Evolutionary conservation across 2,113 vertebrate species (phyloP), one percentile per base, ranked within the genome.

Genomic region (Ariopsis seemanni): DNA sequence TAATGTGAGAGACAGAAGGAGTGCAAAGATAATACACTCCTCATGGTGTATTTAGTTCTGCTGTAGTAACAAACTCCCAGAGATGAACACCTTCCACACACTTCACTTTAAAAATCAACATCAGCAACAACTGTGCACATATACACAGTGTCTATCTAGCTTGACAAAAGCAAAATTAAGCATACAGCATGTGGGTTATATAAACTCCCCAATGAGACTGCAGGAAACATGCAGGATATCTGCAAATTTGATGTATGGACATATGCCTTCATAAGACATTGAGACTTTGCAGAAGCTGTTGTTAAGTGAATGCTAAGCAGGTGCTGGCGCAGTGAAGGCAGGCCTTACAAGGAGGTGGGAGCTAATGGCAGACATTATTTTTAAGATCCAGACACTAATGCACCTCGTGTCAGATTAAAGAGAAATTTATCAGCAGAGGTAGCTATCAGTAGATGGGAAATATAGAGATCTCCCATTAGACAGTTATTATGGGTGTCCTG

Each of bases 401-500:
- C 85, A 87, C 86, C 86, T 65, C 48, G 85, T 87, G 88, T 90
- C 90, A 91, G 87, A 88, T 89, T 88, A 91, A 88, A 84, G 55
- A 85, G 83, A 90, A 87, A 91, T 91, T 88, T 91, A 91, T 85
- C 89, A 90, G 89, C 87, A 84, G 83, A 90, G 89, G 90, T 91
- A 89, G 88, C 89, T 85, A 83, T 85, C 84, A 86, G 85, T 83
- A 85, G 89, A 88, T 60, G 85, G 71, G 78, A 71, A 87, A 86
- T 83, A 83, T 79, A 85, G 65, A 85, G 78, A 89, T 85, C 78
- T 87, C 79, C 82, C 69, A 89, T 91, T 87, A 89, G 82, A 87
- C 78, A 62, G 71, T 82, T 85, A 83, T 65, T 79, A 75, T 79
- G 85, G 86, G 69, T 83, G 83, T 88, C 88, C 88, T 87, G 83